Percentiles rank a stretch among this genome's conserved stretches.
These are phyloP conservation scores for Anguilla megastoma DNA, from an alignment of 2,797 vertebrate species.

Conservation along the genomic window DNA sequence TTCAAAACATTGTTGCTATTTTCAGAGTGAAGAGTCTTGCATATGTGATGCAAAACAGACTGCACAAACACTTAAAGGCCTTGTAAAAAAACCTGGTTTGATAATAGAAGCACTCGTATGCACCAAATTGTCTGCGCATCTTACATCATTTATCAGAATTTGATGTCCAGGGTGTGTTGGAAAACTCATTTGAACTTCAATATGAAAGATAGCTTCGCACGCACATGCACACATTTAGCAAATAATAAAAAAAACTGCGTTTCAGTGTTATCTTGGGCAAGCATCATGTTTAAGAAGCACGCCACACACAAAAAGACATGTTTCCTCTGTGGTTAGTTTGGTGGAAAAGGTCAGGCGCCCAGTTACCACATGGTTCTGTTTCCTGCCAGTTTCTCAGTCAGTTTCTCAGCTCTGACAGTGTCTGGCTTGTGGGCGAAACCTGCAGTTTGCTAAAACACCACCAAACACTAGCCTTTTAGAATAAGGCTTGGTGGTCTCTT, in stretches of 20 bases:
- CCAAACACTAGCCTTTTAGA: neutral
- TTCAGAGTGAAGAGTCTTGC: neutral
- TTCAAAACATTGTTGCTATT: neutral
- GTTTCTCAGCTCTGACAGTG: neutral
- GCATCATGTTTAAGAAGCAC: neutral
- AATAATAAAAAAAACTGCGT: neutral
- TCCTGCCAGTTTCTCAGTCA: conserved; percentile 70
- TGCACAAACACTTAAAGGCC: neutral
- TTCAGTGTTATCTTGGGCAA: neutral
- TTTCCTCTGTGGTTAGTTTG: neutral
- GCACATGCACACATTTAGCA: neutral
- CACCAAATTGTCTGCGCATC: neutral
- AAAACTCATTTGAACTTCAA: neutral
- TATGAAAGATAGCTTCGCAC: neutral
- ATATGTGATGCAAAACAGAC: neutral
- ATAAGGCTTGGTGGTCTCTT: neutral
- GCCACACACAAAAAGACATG: neutral
- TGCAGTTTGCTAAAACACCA: neutral
- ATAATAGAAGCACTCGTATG: neutral
- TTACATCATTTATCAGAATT: neutral
- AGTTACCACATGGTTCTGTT: conserved; percentile 48
- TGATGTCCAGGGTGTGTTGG: neutral
- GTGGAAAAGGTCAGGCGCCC: neutral
- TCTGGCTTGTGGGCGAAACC: neutral
- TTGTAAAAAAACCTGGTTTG: neutral